A percentile compares a stretch with the other conserved stretches of the same genome.
phyloP scores from a whole-genome alignment of 2,888 invertebrate species.

The Sipha maydis region DNA sequence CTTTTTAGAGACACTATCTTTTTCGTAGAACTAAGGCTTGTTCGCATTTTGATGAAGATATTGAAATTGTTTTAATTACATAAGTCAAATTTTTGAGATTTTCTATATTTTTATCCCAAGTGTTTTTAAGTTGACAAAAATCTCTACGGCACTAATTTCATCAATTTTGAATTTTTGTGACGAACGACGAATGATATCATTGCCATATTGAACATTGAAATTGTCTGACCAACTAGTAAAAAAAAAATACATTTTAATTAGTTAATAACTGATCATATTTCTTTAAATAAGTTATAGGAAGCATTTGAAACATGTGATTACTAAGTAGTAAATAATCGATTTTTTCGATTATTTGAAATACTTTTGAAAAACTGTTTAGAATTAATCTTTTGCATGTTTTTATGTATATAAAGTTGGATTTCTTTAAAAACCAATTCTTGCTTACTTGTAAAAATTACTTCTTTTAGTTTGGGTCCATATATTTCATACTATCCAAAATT shows the following conservation, averaged over 20 bases:
- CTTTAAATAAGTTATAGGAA: conserved; percentile 26
- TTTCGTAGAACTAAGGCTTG: neutral
- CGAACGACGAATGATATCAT: conserved; percentile 10
- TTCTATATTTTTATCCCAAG: too few relatives aligned
- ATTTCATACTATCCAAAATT: conserved; percentile 23
- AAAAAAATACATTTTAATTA: conserved; percentile 14
- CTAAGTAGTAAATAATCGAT: conserved; percentile 7
- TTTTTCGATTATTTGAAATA: too few relatives aligned
- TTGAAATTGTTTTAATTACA: conserved; percentile 13
- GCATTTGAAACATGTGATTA: conserved; percentile 13
- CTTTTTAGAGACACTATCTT: neutral
- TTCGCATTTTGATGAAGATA: conserved; percentile 18
- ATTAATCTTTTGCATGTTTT: conserved; percentile 25
- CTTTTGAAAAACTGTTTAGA: conserved; percentile 22
- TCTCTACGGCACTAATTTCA: conserved; percentile 16
- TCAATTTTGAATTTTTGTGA: conserved; percentile 18
- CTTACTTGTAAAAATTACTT: neutral
- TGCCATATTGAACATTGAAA: conserved; percentile 6
- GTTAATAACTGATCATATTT: conserved; percentile 25
- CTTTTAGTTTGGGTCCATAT: conserved; percentile 8
- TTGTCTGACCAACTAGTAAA: conserved; percentile 2
- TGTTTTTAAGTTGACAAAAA: conserved; percentile 9
- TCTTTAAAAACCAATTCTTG: conserved; percentile 17
- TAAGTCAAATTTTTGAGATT: conserved; percentile 7
- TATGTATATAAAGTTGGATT: conserved; percentile 9